Evolutionary conservation across 2,888 invertebrate genomes (phyloP), one percentile per base, ranked within the genome.

Genomic region (Pemphredon lugubris): DNA sequence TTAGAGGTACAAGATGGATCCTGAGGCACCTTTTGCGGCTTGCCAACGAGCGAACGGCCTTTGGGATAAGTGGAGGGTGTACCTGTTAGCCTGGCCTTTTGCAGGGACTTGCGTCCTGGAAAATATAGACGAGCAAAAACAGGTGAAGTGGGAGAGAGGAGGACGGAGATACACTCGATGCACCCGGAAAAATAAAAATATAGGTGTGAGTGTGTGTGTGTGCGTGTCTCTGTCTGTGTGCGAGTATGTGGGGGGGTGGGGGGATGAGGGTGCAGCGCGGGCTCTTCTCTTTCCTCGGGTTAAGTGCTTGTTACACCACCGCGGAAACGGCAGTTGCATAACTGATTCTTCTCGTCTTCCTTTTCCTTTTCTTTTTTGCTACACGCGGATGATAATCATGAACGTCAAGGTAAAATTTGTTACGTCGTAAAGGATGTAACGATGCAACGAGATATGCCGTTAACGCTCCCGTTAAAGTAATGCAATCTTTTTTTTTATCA

Each of bases 281-380:
- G n/a, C n/a, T n/a, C n/a, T n/a, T n/a, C n/a, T n/a, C n/a, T n/a
- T n/a, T n/a, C n/a, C n/a, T n/a, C n/a, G n/a, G n/a, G n/a, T n/a
- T n/a, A n/a, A n/a, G n/a, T n/a, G 76, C 81, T 85, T 83, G 86
- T 86, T 87, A 86, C 80, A 83, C 55, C 70, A 54, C 51, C 42
- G 68, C 53, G 75, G 65, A 72, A 76, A 83, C 77, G 74, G 64
- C 70, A 61, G 79, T 82, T 84, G 86, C 86, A 86, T 87, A n/a
- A 86, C 85, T 86, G 85, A 87, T 85, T 79, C 32, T n/a, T 14
- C 16, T 21, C 16, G 53, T 54, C 39, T 30, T 18, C 16, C 11
- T 1, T 5, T 6, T 40, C 9, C 1, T 16, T 16, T 1, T 11
- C n/a, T n/a, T 4, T 13, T 37, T 37, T 13, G 4, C 4, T 11